Percentiles rank a stretch among this genome's conserved stretches.
Evolutionary conservation across 2,113 vertebrate genomes (phyloP).

Genomic region (Proteles cristata): DNA sequence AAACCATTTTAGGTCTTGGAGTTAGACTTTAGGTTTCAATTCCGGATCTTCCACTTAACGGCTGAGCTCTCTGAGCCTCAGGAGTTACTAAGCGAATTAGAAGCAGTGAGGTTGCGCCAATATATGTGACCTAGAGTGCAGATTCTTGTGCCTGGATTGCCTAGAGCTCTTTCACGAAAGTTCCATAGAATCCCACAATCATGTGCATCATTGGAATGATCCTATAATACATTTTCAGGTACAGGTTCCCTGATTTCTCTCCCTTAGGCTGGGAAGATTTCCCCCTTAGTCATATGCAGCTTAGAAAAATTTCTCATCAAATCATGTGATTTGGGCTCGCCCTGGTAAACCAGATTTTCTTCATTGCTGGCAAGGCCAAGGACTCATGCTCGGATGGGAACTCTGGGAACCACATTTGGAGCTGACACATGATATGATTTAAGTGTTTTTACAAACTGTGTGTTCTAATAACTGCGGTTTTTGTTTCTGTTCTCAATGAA

Average conservation of each 20-base stretch:
- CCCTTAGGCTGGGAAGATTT: slow-evolving; percentile 35
- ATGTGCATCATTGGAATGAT: neutral
- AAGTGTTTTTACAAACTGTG: neutral
- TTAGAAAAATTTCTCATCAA: neutral
- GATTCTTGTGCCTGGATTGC: neutral
- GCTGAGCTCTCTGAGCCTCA: slow-evolving; percentile 21
- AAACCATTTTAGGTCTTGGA: neutral
- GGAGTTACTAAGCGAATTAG: neutral
- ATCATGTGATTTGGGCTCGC: neutral
- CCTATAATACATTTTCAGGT: neutral
- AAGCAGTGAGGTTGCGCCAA: neutral
- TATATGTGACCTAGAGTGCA: neutral
- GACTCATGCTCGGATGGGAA: neutral
- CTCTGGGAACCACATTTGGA: neutral
- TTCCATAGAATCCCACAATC: neutral
- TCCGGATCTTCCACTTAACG: neutral
- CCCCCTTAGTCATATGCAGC: neutral
- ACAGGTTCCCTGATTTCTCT: neutral
- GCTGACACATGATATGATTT: neutral
- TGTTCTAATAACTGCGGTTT: neutral
- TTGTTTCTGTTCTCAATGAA: neutral
- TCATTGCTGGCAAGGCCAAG: neutral
- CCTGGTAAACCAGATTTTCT: slow-evolving; percentile 67
- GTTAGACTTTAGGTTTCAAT: neutral
- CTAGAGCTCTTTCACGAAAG: neutral